phyloP scores from a whole-genome alignment of 2,113 vertebrate genomes.

The Nycticryphes semicollaris region DNA sequence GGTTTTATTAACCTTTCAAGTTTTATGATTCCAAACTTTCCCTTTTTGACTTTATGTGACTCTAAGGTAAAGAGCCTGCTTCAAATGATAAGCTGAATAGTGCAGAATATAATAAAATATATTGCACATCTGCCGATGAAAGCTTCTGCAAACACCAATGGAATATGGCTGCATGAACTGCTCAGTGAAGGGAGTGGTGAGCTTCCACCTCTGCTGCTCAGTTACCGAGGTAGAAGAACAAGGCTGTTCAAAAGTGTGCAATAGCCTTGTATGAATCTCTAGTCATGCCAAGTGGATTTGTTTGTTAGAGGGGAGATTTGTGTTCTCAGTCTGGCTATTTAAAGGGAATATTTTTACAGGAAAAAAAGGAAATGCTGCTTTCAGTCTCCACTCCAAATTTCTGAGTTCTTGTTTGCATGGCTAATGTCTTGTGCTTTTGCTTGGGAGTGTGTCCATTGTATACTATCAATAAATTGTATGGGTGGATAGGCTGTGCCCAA shows the following conservation, averaged over 20 bases:
- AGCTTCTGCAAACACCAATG: neutral
- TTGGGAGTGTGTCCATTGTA: neutral
- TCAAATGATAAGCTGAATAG: neutral
- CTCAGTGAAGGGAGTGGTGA: neutral
- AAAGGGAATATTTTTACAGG: neutral
- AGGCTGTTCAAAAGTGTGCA: neutral
- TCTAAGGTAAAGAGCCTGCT: neutral
- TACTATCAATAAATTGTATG: neutral
- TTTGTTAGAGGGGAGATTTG: neutral
- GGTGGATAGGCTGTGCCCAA: neutral
- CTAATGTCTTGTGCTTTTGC: neutral
- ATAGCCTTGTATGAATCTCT: neutral
- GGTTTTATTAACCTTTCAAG: neutral
- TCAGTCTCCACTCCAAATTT: neutral
- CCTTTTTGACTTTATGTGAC: neutral
- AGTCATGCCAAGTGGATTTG: neutral
- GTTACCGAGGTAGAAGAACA: neutral
- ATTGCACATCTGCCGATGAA: neutral
- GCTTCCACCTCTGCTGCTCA: neutral
- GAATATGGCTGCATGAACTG: neutral
- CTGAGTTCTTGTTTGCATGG: neutral
- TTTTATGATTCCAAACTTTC: neutral
- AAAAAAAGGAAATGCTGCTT: neutral
- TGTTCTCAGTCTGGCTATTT: neutral
- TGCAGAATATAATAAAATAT: neutral